Evolutionary conservation across 2,797 vertebrate genomes (phyloP).

Genomic region (Argyrosomus regius): DNA sequence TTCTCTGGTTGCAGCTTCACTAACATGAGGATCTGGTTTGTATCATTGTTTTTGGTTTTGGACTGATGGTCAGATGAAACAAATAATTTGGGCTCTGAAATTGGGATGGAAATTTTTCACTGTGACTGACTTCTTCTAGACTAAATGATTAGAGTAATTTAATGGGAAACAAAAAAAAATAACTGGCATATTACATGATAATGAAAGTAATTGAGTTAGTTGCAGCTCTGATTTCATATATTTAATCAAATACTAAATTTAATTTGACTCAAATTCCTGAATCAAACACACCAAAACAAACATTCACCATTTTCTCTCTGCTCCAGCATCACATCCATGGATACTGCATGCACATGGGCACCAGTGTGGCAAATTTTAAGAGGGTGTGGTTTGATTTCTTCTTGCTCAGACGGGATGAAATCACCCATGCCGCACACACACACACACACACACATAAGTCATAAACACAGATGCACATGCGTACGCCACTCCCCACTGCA

Average conservation of each 20-base stretch:
- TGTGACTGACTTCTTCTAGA: background rate
- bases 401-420: slow-evolving; percentile 55
- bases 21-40: background rate
- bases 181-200: background rate
- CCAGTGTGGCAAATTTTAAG: slow-evolving; percentile 52
- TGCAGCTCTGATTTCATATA: background rate
- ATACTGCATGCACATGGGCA: slow-evolving; percentile 34
- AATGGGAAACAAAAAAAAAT: background rate
- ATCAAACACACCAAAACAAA: slow-evolving; percentile 3
- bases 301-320: slow-evolving; percentile 41
- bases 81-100: background rate
- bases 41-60: background rate
- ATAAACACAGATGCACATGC: slow-evolving; percentile 51
- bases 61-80: background rate
- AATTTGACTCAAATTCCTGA: slow-evolving; percentile 5
- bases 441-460: slow-evolving; percentile 37
- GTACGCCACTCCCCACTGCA: slow-evolving; percentile 49
- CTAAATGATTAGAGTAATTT: background rate
- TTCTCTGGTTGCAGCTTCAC: background rate
- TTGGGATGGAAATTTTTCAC: background rate
- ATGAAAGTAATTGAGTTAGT: background rate
- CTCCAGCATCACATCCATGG: slow-evolving; percentile 31
- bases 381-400: slow-evolving; percentile 74
- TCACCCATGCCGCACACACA: slow-evolving; percentile 50
- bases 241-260: background rate